Evolutionary conservation across 1,140 invertebrate genomes (phyloP), one percentile per base, ranked within the genome.

Genomic region (Araneus ventricosus): DNA sequence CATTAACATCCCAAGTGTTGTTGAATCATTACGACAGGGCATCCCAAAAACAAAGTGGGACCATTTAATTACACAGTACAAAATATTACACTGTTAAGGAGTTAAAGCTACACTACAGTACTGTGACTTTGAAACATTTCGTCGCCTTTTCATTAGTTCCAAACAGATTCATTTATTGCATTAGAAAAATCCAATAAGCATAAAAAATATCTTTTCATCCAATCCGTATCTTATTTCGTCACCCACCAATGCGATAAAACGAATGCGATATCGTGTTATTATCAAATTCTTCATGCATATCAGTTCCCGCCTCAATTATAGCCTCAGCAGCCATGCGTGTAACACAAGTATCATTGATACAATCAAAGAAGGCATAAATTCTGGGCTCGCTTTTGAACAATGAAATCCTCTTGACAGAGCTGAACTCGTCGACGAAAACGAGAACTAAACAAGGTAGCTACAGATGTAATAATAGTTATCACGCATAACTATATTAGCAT

Each of bases 391-490:
- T 4, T 6, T 30, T 37, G 4, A 75, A 75, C 70, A 75, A 75
- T 75, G 70, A 6, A 86, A 30, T 30, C 14, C 27, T 41, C 10
- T 88, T 37, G 30, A 24, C 88, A 27, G 20, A 1, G 27, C 70
- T 89, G 39, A 80, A 80, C 67, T 37, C 34, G 22, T 41, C 61
- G 20, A 0, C 20, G 20, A 91, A 34, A 63, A 34, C 52, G 57
- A 61, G n/a, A 79, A 27, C 27, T 34, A n/a, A 90, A 90, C 39
- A 79, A 70, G 45, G 27, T 79, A 30, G 14, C 88, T 63, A 41
- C 61, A 45, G n/a, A 41, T 70, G 27, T 92, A 84, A 92, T 92
- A 92, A 86, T 92, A 92, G 90, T 92, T 92, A 92, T 92, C 90
- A 84, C 61, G 59, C 90, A 24, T 92, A 86, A 92, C 90, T 92